These are phyloP conservation scores for Orcinus orca DNA, from an alignment of 2,113 vertebrate genomes.

Conservation along the genomic window DNA sequence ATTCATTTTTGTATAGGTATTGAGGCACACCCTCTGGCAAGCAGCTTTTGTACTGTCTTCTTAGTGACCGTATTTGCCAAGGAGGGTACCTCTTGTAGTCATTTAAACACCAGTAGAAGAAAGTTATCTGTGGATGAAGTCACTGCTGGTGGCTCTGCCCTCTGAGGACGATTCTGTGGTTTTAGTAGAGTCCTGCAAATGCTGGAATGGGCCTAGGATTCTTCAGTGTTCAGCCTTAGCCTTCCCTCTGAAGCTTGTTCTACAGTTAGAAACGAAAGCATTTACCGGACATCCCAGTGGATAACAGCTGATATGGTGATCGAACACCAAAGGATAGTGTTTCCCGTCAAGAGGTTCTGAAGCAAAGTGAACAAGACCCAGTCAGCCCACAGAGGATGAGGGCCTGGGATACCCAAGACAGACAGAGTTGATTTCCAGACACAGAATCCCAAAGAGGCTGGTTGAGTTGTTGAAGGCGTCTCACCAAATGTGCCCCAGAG, in stretches of 20 bases:
- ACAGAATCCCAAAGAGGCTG: neutral
- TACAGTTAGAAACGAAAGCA: neutral
- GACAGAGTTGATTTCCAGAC: neutral
- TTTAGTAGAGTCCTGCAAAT: neutral
- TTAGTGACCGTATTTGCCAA: neutral
- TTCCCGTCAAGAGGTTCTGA: neutral
- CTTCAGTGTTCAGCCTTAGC: too few species aligned
- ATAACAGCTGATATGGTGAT: neutral
- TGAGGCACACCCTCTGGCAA: neutral
- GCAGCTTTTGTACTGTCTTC: neutral
- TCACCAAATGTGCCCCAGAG: neutral
- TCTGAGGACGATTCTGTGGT: neutral
- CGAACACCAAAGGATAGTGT: neutral
- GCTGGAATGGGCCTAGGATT: neutral
- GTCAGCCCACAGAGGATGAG: neutral
- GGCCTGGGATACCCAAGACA: neutral
- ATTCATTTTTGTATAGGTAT: neutral
- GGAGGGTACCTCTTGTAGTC: neutral
- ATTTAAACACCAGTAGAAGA: neutral
- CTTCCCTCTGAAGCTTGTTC: neutral
- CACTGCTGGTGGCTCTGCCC: neutral
- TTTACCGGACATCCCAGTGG: neutral
- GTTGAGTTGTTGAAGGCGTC: neutral
- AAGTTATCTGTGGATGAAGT: neutral
- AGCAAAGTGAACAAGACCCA: neutral